Evolutionary conservation across 2,113 vertebrate genomes (phyloP), one percentile per base, ranked within the genome.

Genomic region (Peromyscus californicus): DNA sequence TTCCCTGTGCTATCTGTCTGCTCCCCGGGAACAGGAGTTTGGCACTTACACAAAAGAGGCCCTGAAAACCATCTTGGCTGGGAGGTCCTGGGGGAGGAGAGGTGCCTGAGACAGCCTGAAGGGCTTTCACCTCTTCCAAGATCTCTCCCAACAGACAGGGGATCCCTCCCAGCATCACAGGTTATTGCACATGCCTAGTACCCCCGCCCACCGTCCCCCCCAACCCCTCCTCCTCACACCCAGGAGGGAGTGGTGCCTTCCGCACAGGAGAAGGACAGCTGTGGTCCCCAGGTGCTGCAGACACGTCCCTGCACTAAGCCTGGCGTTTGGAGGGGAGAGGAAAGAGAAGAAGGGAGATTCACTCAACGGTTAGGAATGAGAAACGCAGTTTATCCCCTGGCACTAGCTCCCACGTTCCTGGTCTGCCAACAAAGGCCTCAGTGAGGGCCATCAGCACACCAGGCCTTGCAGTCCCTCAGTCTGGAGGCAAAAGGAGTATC

Each of bases 211-310:
- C 67, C 0, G 2, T 83, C 45, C 91, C 90, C 95, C 79, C 70
- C 85, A 84, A 84, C 92, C 74, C 88, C 93, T 97, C 96, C 76
- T 94, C 80, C 93, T 96, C 93, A 96, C 70, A 90, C 69, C 88
- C 74, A 29, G 67, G 83, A 90, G 92, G 86, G 89, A 76, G 94
- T 0, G 74, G 84, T n/a, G 75, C 91, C 19, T 7, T 86, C 85
- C 12, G 6, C 86, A 91, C 63, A 79, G 92, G 92, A 75, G 74
- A 94, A 93, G 94, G 76, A 26, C 84, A 87, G 95, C 91, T 96
- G 61, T 11, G 39, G 94, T 63, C 65, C 94, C 95, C 72, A 94
- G 94, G 95, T 1, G 63, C 90, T 88, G 89, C 67, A 94, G 96
- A 96, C 93, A 87, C 11, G 7, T 51, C 91, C 92, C 94, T 75